These are phyloP conservation scores for Anneissia japonica DNA, from an alignment of 35 echinoderm and acorn worm species.

Conservation along the genomic window DNA sequence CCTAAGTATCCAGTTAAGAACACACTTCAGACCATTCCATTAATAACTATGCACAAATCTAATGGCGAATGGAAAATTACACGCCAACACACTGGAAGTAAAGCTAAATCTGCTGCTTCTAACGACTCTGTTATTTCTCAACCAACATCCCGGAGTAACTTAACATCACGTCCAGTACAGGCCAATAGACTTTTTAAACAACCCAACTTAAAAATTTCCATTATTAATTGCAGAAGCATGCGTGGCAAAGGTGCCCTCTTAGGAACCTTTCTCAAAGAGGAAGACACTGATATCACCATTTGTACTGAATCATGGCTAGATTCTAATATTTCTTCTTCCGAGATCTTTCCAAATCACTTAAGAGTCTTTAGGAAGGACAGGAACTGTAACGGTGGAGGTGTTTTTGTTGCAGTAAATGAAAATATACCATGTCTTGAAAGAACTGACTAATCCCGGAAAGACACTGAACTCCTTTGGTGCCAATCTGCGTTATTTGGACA, in stretches of 20 bases:
- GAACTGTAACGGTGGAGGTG: background rate
- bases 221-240: slow-evolving; percentile 5
- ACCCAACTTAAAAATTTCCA: too few species aligned
- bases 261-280: background rate
- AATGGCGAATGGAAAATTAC: too few species aligned
- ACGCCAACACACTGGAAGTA: too few species aligned
- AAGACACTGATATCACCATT: background rate
- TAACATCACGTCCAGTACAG: too few species aligned
- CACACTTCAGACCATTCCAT: too few species aligned
- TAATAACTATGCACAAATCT: too few species aligned
- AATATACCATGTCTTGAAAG: background rate
- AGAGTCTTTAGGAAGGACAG: background rate
- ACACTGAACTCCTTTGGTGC: background rate
- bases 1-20: too few species aligned
- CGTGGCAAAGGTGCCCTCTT: slow-evolving; percentile 5
- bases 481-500: background rate
- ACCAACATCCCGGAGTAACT: too few species aligned
- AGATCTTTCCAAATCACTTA: background rate
- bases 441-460: background rate
- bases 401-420: background rate
- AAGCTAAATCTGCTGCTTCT: too few species aligned
- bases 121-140: too few species aligned
- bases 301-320: slow-evolving; percentile 6
- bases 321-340: background rate
- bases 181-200: too few species aligned